Evolutionary conservation across 1,140 invertebrate species (phyloP), one percentile per base, ranked within the genome.

Genomic region (Anastrepha obliqua): DNA sequence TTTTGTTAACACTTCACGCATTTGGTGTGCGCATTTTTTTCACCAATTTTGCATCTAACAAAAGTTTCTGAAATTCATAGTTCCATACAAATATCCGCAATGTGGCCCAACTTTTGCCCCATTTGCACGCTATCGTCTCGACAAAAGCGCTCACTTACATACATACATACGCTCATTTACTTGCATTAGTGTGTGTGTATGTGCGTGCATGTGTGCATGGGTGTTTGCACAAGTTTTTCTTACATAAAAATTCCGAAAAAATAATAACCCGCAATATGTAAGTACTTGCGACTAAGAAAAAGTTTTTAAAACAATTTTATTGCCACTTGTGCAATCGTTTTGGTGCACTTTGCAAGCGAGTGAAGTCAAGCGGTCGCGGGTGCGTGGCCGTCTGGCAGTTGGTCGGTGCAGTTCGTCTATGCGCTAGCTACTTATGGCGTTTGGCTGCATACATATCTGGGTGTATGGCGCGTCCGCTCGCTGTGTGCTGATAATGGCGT

Each of bases 271-370:
- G 8, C 13, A 74, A 74, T 44, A 4, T 74, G 29, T 11, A 51
- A 58, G 74, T 15, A 15, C 47, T 81, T 39, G 64, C 64, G 6
- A 29, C 29, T 67, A 67, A 67, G 64, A 67, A 67, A 67, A 67
- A 67, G 64, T 67, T 67, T 67, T 39, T 3, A 67, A 67, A 67
- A 67, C n/a, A 39, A 67, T 67, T 67, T 67, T 67, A 67, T 67
- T 81, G 74, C 74, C 74, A 58, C 47, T 81, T 81, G 74, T 81
- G 74, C 47, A 81, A 81, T 81, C 47, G 9, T 42, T 39, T 47
- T 15, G 39, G 2, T 74, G 67, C 42, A 74, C 42, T 74, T 74
- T 3, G 67, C 67, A 7, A 55, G 42, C 39, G 42, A 3, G 67
- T 39, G 15, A 74, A 44, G 67, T 74, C 8, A 7, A 3, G 67